Evolutionary conservation across 2,113 vertebrate species (phyloP), one percentile per base, ranked within the genome.

Genomic region (Scopus umbretta): DNA sequence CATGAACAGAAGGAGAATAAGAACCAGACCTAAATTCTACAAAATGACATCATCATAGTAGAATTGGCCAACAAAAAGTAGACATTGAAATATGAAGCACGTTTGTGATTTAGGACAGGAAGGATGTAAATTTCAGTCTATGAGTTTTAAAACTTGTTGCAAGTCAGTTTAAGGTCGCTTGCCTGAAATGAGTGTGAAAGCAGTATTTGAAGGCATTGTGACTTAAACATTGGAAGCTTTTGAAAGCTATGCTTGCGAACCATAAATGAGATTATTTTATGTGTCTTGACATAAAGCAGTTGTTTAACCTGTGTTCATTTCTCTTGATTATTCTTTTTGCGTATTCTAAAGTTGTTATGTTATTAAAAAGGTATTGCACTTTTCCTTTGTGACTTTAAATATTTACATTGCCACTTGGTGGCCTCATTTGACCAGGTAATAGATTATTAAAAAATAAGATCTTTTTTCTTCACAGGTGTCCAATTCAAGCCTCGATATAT

Each of bases 371-470:
- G 6, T 62, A 59, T 30, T 75, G 17, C 20, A 45, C 18, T 89
- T 90, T 72, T 49, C 13, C 27, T 75, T 61, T 27, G 18, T 86
- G 38, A 47, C 8, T 81, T 91, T 40, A 67, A 81, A 78, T 87
- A 79, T 83, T 92, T 94, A 61, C 43, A 43, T 86, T 92, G 67
- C 95, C 96, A 88, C 83, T 92, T 95, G 90, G 84, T 96, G 96
- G 93, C 96, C 94, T 96, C 90, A 61, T 96, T 92, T 93, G 62
- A 90, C 70, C 38, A 91, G 40, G 10, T 68, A 95, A 71, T 50
- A 78, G 47, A 49, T 83, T 25, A 68, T n/a, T 50, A 90, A 92
- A 82, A 45, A 36, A 3, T 25, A 73, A 90, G n/a, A 29, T 82
- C 23, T 5, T 72, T 86, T 93, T 74, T 58, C 27, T 50, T 74